Conservation (phyloP, 2,113 vertebrate species). For the Chinchilla lanigera region DNA sequence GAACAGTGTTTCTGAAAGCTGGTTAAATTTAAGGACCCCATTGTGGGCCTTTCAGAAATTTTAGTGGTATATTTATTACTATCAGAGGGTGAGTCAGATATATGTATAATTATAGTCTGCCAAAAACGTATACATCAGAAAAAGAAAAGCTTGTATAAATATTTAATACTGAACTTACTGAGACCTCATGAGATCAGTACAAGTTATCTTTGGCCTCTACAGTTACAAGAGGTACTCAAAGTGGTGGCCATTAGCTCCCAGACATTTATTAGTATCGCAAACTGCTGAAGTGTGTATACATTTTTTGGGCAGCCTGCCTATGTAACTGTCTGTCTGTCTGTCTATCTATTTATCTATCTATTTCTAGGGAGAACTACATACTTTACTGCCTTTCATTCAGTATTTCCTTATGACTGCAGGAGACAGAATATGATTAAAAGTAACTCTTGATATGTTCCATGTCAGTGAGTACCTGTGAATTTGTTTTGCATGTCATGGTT, state of each 20-base stretch:
- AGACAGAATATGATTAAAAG: neutral
- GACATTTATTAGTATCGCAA: neutral
- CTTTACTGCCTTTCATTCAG: fast-evolving
- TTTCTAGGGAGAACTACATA: neutral
- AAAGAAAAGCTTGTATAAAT: neutral
- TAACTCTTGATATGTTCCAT: neutral
- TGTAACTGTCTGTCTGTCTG: too few species aligned
- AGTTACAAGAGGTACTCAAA: neutral
- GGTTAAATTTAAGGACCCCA: neutral
- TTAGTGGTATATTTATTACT: neutral
- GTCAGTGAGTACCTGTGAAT: neutral
- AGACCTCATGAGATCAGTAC: neutral
- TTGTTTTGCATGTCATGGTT: neutral
- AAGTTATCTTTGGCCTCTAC: neutral
- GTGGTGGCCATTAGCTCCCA: neutral
- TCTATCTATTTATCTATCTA: neutral
- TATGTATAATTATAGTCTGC: neutral
- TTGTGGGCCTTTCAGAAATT: neutral
- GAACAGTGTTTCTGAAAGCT: neutral
- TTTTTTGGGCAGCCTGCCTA: neutral
- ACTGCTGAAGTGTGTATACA: neutral
- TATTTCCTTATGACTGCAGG: neutral
- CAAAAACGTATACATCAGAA: neutral
- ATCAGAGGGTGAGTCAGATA: neutral
- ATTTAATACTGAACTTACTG: neutral